Evolutionary conservation across 2,888 invertebrate species (phyloP), one percentile per base, ranked within the genome.

Genomic region (Epinotia bilunana): DNA sequence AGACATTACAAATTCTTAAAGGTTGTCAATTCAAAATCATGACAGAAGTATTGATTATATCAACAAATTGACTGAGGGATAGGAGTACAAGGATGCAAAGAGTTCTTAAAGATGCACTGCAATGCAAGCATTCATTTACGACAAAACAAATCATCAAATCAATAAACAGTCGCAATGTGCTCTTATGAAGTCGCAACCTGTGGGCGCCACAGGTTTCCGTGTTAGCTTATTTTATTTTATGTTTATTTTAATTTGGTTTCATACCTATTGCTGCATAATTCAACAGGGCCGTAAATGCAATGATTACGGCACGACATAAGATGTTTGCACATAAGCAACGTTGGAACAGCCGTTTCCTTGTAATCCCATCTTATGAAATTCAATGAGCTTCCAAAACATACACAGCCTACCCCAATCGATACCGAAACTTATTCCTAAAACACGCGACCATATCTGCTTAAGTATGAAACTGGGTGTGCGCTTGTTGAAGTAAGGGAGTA

Each of bases 281-380:
- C 16, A 5, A 53, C n/a, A n/a, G 13, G 53, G n/a, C 53, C 53
- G 53, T 53, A 18, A 5, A 18, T 20, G 16, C 67, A 53, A 63
- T 60, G 62, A 69, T 69, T 28, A 63, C 57, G 20, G 13, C 46
- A 33, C 11, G 20, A 62, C 20, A 62, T 68, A 61, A 62, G 60
- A 62, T 68, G 72, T 73, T 67, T 68, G 67, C 67, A 61, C 67
- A 57, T 43, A 61, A 53, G 55, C 65, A 58, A 61, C 61, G 61
- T 43, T 55, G 39, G 43, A 61, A 55, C 73, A 68, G 23, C 63
- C 39, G 55, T 61, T 67, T 61, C 7, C 61, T 73, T 68, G 73
- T 73, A 73, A 73, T 73, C 67, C 67, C 67, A 61, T 55, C 73
- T 68, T 73, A 73, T 73, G 73, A 73, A 73, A 73, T 73, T 73